phyloP scores from a whole-genome alignment of 2,113 vertebrate genomes.

The Paramormyrops kingsleyae region DNA sequence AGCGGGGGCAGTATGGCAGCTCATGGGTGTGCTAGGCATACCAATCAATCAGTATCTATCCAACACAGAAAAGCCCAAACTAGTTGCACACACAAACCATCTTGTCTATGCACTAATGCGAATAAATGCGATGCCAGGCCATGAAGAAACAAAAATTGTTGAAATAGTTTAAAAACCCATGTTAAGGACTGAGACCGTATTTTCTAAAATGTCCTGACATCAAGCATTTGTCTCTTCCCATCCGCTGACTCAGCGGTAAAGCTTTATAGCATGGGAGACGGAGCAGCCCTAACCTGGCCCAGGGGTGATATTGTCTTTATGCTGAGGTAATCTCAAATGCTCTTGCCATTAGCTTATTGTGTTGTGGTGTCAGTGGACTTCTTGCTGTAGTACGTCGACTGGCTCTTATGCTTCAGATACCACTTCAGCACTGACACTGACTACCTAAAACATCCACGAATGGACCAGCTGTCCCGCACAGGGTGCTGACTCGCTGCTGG shows the following conservation, averaged over 20 bases:
- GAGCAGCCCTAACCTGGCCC: neutral
- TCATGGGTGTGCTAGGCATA: neutral
- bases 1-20: neutral
- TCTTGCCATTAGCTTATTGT: neutral
- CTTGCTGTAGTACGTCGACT: neutral
- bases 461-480: neutral
- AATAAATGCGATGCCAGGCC: neutral
- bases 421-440: neutral
- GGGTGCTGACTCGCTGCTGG: neutral
- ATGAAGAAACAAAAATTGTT: neutral
- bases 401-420: neutral
- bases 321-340: neutral
- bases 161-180: neutral
- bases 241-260: neutral
- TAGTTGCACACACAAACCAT: neutral
- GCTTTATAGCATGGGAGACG: neutral
- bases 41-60: neutral
- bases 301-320: neutral
- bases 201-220: neutral
- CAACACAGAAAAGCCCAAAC: neutral
- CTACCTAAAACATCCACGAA: neutral
- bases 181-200: neutral
- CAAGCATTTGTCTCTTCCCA: neutral
- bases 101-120: neutral
- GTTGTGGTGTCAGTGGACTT: neutral